Evolutionary conservation across 1,140 invertebrate genomes (phyloP), one percentile per base, ranked within the genome.

Genomic region (Ips nitidus): DNA sequence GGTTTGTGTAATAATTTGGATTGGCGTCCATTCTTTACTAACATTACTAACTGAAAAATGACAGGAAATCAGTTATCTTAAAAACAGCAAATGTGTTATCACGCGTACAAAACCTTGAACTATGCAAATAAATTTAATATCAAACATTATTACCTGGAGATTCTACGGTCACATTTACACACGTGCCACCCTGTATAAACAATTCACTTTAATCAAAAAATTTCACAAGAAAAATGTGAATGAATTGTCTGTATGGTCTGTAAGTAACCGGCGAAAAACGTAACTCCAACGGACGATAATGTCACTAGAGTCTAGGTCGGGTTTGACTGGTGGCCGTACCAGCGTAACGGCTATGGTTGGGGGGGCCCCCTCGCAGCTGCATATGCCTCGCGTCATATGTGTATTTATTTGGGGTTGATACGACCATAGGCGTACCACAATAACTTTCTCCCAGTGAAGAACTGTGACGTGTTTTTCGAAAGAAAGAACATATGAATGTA

Each of bases 1-100:
- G 89, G 75, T 92, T 92, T 1, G 88, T 88, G 75, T 92, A 91
- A 73, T 88, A 80, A 69, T 79, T 75, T 42, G 63, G 68, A 62
- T 74, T 69, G 2, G 39, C 71, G 42, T 73, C 75, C 73, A 75
- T 77, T 39, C 41, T 72, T 66, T 22, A 59, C 22, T 22, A 8
- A 2, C 36, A 7, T 2, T 42, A 22, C 60, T 37, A n/a, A 47
- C 22, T n/a, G 3, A n/a, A 62, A 50, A 4, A 2, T 22, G 53
- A 4, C 37, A 53, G 57, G n/a, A 42, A 38, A 36, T 39, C 38
- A 42, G 7, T 41, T 1, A 39, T 52, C 8, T 4, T n/a, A 40
- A 36, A 3, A n/a, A 2, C 7, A 63, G 36, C 56, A n/a, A 57
- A 42, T 6, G 56, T 61, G 7, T 37, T n/a, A 37, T 37, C 8